Evolutionary conservation across 2,797 vertebrate genomes (phyloP), one percentile per base, ranked within the genome.

Genomic region (Semotilus atromaculatus): DNA sequence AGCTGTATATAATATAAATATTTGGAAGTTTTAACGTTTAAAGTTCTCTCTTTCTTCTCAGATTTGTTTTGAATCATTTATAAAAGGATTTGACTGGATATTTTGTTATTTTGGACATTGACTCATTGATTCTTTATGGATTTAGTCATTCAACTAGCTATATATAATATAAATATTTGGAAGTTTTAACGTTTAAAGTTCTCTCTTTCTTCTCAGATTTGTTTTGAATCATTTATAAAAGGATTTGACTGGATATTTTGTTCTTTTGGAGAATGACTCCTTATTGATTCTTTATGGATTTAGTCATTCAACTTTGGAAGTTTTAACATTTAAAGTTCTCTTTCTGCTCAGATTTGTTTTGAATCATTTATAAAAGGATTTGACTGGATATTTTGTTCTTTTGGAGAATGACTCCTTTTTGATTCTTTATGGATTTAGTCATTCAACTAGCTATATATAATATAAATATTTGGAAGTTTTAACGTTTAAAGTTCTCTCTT

Each of bases 201-300:
- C 29, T n/a, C n/a, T 29, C 2, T 62, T 5, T 31, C 1, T 2
- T 5, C 1, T 14, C 13, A 29, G n/a, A n/a, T 26, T 26, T 1
- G 19, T 14, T n/a, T n/a, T n/a, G n/a, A n/a, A n/a, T n/a, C n/a
- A n/a, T n/a, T n/a, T n/a, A n/a, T 4, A 4, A 36, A 36, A 3
- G 7, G 7, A 2, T 36, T 67, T 23, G 3, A 21, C 4, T 13
- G 38, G 23, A 43, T 8, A 0, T 29, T 77, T 26, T 26, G 2
- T n/a, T 77, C 31, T 31, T 11, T 67, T 80, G 78, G 78, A 68
- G 64, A 34, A 80, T 68, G 88, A 86, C 71, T 78, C 48, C 68
- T 45, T 1, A 45, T 51, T 13, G 29, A 51, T 3, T 55, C 48
- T 74, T 31, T 26, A 23, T 71, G 38, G 3, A 23, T 71, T 26